Base-by-base conservation (phyloP, 2,888 invertebrate species). In the Ennomos fuscantarius region DNA sequence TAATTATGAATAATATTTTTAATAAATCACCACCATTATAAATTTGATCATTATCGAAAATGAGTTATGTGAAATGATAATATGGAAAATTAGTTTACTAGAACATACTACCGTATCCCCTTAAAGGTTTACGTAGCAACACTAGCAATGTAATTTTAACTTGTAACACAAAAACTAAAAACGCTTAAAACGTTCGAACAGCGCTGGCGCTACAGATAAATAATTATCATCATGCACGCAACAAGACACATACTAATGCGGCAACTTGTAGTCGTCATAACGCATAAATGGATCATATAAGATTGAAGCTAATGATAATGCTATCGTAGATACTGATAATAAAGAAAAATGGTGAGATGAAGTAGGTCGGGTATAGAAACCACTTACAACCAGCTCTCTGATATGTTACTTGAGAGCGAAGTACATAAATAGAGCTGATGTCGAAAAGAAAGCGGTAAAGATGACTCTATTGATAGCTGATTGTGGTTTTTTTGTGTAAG, bases 231-330 rank as follows among this genome's bases (percentile, higher is more conserved):
- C 46, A 32, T 31, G 47, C 47, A 64, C 52, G 52, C 52, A 61
- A 56, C 15, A 52, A 51, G 31, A 49, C 40, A 40, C 40, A 57
- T 15, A 15, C 15, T 45, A 46, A 57, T 44, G 46, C 42, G 51
- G 48, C 44, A 51, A 43, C 46, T 57, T 47, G 51, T 42, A 45
- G 44, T 44, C 39, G 39, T 53, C 50, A 59, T 13, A 57, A 51
- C 52, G 12, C 24, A 24, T 60, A 60, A 50, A 53, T 44, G 51
- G 58, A 61, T 54, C 50, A 46, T 31, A 36, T 33, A 41, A 41
- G 62, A 65, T 65, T 57, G 13, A 33, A 41, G 53, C 33, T 51
- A 51, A 37, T 47, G 57, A 62, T 55, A 61, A 53, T 51, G 44
- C 41, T 51, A 41, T 58, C 44, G n/a, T 11, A 52, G 51, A 44